Evolutionary conservation across 1,140 invertebrate species (phyloP).

Genomic region (Drosophila leontia): DNA sequence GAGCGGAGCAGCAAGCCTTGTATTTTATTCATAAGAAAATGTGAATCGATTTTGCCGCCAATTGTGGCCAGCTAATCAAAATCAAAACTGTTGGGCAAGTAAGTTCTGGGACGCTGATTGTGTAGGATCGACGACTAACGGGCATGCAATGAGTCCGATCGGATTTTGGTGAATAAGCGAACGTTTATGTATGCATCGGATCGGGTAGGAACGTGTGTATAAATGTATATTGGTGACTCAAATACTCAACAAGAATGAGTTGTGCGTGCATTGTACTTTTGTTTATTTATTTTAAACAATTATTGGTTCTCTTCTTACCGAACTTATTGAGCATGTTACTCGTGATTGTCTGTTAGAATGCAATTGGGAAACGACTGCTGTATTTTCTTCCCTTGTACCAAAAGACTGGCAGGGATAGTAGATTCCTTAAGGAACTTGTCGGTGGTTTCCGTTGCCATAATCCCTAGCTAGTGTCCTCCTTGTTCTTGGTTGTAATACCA

Average conservation of each 20-base stretch:
- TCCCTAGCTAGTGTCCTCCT: constrained; percentile 11
- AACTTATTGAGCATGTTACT: background rate
- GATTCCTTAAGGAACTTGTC: constrained; percentile 24
- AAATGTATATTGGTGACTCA: constrained; percentile 18
- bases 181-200: constrained; percentile 13
- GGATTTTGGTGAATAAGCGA: constrained; percentile 6
- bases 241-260: constrained; percentile 6
- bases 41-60: constrained; percentile 32
- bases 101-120: constrained; percentile 11
- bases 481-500: constrained; percentile 2
- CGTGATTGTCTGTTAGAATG: constrained; percentile 2
- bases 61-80: constrained; percentile 24
- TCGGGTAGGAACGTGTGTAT: background rate
- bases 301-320: background rate
- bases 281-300: constrained; percentile 9
- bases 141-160: background rate
- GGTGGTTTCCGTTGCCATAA: constrained; percentile 15
- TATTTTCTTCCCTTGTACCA: background rate
- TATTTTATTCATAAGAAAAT: constrained; percentile 47
- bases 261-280: constrained; percentile 20
- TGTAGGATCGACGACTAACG: background rate
- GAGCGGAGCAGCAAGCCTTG: constrained; percentile 10
- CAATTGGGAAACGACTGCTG: background rate
- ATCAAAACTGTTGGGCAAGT: constrained; percentile 14
- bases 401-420: background rate